A percentile compares a stretch with the other conserved stretches of the same genome.
Conservation (phyloP, 2,797 vertebrate species). For the Oreonectes daqikongensis region DNA sequence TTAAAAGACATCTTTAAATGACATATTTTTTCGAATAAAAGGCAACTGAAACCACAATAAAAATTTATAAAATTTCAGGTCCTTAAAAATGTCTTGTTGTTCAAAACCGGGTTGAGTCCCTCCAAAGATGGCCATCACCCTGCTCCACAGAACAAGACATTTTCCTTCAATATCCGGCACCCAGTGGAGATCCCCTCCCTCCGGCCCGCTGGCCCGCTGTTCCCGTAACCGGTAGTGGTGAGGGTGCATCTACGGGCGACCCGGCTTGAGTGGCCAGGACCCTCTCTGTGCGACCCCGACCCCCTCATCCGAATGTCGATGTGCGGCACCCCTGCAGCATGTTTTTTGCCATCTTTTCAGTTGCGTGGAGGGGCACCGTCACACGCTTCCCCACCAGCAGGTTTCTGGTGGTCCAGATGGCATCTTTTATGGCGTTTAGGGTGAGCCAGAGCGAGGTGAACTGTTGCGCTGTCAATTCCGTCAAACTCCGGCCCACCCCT, state of each 20-base stretch:
- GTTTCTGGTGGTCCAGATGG: not conserved
- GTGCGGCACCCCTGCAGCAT: not conserved
- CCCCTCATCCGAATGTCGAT: not conserved
- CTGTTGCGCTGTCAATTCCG: fast-evolving
- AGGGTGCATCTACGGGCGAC: not conserved
- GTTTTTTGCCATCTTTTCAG: not conserved
- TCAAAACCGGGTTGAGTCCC: no score
- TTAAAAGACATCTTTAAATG: no score
- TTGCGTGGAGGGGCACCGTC: not conserved
- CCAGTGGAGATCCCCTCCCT: not conserved
- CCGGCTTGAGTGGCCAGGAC: not conserved
- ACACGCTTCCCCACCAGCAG: slow-evolving; percentile 8
- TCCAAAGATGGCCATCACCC: no score
- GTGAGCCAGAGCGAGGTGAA: not conserved
- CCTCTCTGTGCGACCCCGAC: not conserved
- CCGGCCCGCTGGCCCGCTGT: slow-evolving; percentile 7
- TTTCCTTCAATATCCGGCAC: not conserved
- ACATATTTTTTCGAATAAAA: no score
- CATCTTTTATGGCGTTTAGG: not conserved
- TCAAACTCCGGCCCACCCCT: not conserved
- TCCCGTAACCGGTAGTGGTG: not conserved
- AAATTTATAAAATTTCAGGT: no score
- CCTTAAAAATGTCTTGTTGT: no score
- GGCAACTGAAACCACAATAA: no score
- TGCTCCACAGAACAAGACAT: no score